Evolutionary conservation across 1,140 invertebrate genomes (phyloP).

Genomic region (Mya arenaria): DNA sequence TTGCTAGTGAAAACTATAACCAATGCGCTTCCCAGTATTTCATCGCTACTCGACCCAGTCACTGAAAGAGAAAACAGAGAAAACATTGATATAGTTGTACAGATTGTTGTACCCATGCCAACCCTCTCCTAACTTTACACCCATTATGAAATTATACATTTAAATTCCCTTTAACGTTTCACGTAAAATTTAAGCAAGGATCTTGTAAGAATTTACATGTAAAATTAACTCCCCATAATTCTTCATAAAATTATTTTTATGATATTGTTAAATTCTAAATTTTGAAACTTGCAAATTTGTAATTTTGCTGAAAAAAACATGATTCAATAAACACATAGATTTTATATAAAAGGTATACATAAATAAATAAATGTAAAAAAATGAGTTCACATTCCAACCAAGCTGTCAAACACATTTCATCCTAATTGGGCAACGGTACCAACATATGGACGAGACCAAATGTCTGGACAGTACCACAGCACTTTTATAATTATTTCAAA

Average conservation of each 20-base stretch:
- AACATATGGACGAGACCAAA: neutral
- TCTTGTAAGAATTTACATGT: too few relatives aligned
- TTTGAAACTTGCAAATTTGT: too few relatives aligned
- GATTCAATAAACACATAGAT: too few relatives aligned
- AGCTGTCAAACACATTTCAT: neutral
- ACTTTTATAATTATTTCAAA: neutral
- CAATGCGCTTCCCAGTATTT: slow-evolving; percentile 8
- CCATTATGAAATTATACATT: neutral
- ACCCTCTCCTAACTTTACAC: slow-evolving; percentile 8
- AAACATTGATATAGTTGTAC: slow-evolving; percentile 9
- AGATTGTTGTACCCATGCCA: neutral
- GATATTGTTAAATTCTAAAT: too few relatives aligned
- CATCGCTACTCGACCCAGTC: slow-evolving; percentile 46
- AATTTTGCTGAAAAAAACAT: too few relatives aligned
- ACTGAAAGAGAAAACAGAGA: slow-evolving; percentile 45
- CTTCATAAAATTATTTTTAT: too few relatives aligned
- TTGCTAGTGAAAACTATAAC: slow-evolving; percentile 36
- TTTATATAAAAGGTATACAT: too few relatives aligned
- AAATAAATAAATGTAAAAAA: too few relatives aligned
- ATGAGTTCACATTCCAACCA: too few relatives aligned
- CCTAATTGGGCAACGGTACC: neutral
- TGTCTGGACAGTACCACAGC: neutral
- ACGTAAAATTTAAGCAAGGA: too few relatives aligned
- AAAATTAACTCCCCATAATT: too few relatives aligned
- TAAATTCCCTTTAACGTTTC: neutral